Percentiles rank a stretch among this genome's conserved stretches.
Evolutionary conservation across 2,888 invertebrate species (phyloP).

Genomic region (Linyphia triangularis): DNA sequence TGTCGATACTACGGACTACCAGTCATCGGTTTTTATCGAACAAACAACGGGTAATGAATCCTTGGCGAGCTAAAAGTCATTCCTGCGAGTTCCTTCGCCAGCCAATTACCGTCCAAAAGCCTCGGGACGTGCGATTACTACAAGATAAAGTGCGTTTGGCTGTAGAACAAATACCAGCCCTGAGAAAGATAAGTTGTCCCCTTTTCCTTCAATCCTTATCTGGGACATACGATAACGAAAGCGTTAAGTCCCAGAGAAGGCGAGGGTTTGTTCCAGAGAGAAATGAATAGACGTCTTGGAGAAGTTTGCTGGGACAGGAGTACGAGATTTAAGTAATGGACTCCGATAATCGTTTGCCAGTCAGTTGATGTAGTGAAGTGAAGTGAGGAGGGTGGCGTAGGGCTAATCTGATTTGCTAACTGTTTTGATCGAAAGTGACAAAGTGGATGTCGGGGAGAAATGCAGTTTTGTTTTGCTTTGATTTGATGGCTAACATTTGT

Average conservation of each 20-base stretch:
- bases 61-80: not conserved
- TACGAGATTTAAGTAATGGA: conserved; percentile 41
- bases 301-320: not conserved
- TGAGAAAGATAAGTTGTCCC: conserved; percentile 58
- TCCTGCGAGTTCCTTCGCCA: conserved; percentile 6
- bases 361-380: conserved; percentile 18
- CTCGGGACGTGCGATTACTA: conserved; percentile 65
- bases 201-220: conserved; percentile 52
- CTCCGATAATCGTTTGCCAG: conserved; percentile 48
- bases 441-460: not conserved
- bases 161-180: conserved; percentile 51
- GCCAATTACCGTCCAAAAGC: conserved; percentile 64
- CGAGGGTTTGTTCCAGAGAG: not conserved
- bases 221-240: conserved; percentile 38
- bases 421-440: not conserved
- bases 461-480: too few species aligned
- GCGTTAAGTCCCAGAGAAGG: conserved; percentile 48
- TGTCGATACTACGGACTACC: not conserved
- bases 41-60: conserved; percentile 53
- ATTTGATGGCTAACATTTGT: too few species aligned
- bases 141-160: conserved; percentile 54
- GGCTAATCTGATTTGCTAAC: not conserved
- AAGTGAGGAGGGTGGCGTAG: not conserved
- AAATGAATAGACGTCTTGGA: conserved; percentile 13
- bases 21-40: conserved; percentile 36